Evolutionary conservation across 2,888 invertebrate species (phyloP).

Genomic region (Chalcosyrphus nemorum): DNA sequence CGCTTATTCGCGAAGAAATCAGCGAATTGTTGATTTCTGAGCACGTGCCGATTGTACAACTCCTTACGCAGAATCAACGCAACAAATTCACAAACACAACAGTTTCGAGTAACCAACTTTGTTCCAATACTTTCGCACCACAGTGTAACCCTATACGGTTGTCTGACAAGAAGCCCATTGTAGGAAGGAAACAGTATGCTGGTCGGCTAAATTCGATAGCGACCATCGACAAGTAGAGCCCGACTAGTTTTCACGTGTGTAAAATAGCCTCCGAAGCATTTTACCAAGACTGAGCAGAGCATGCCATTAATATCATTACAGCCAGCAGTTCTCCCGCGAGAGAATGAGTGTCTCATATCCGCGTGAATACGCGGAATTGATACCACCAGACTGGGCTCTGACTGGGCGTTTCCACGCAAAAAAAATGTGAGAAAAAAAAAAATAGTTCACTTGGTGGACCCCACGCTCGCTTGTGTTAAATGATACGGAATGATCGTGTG

Average conservation of each 20-base stretch:
- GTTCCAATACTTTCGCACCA: neutral
- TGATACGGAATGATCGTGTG: slow-evolving; percentile 71
- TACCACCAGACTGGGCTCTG: slow-evolving; percentile 36
- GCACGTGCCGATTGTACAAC: no score
- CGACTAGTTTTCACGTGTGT: slow-evolving; percentile 35
- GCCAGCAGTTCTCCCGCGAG: slow-evolving; percentile 42
- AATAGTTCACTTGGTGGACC: slow-evolving; percentile 23
- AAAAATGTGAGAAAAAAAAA: slow-evolving; percentile 38
- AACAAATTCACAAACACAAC: no score
- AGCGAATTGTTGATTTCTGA: no score
- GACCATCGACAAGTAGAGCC: slow-evolving; percentile 64
- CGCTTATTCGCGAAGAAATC: no score
- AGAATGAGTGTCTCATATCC: slow-evolving; percentile 68
- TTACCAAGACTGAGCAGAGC: slow-evolving; percentile 33
- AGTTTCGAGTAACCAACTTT: neutral
- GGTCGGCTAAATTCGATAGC: slow-evolving; percentile 62
- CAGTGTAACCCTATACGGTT: slow-evolving; percentile 38
- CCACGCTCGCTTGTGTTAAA: slow-evolving; percentile 70
- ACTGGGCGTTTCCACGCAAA: slow-evolving; percentile 71
- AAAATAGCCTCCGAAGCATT: slow-evolving; percentile 44
- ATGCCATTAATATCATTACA: slow-evolving; percentile 72
- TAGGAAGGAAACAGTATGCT: slow-evolving; percentile 65
- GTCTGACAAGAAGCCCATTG: slow-evolving; percentile 62
- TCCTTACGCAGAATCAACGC: no score
- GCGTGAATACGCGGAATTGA: slow-evolving; percentile 69